Conservation (phyloP, 2,888 invertebrate species). For the Catocala fraxini region DNA sequence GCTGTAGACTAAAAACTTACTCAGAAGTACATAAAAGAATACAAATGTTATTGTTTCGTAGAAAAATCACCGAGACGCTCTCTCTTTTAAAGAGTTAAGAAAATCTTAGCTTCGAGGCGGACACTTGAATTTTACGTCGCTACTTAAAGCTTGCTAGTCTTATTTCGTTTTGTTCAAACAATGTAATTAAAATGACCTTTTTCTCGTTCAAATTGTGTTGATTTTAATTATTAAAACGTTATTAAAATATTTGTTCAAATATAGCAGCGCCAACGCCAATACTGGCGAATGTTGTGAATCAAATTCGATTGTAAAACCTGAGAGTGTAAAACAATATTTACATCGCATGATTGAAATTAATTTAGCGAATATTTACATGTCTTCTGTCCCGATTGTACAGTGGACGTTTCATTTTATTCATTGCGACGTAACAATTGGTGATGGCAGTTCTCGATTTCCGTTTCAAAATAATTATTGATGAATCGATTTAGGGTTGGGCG, state of each 20-base stretch:
- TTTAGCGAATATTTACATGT: conserved; percentile 32
- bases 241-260: conserved; percentile 15
- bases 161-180: conserved; percentile 15
- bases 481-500: conserved; percentile 20
- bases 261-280: conserved; percentile 3
- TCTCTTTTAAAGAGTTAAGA: conserved; percentile 33
- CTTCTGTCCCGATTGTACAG: conserved; percentile 24
- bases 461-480: conserved; percentile 30
- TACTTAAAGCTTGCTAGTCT: conserved; percentile 27
- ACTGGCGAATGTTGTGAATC: conserved; percentile 23
- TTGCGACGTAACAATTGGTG: conserved; percentile 27
- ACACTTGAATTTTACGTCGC: conserved; percentile 31
- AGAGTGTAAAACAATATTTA: conserved; percentile 40
- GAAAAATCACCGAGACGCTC: conserved; percentile 31
- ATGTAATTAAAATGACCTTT: conserved; percentile 14
- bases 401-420: conserved; percentile 41
- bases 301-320: conserved; percentile 33
- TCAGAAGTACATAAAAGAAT: conserved; percentile 29
- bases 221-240: conserved; percentile 9
- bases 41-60: conserved; percentile 33
- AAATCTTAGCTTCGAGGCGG: conserved; percentile 24
- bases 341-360: conserved; percentile 46
- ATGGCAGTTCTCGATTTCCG: conserved; percentile 26
- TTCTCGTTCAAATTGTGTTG: not conserved
- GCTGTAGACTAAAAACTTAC: not conserved